These are phyloP conservation scores for Parnassius apollo DNA, from an alignment of 2,888 invertebrate species.

Conservation along the genomic window DNA sequence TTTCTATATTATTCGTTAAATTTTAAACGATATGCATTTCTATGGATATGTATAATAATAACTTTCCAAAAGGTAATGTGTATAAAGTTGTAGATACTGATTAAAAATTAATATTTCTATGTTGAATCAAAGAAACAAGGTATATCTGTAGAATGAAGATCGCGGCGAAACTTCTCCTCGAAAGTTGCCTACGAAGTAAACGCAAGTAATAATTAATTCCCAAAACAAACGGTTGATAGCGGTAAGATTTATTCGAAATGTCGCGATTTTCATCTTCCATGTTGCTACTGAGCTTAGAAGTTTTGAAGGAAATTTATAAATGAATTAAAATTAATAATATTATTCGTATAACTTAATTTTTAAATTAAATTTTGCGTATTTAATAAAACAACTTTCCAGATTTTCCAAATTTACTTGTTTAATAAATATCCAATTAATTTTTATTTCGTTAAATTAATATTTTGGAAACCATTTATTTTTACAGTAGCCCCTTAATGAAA, in stretches of 20 bases:
- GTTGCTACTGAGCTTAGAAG: slow-evolving; percentile 23
- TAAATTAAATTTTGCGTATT: no score
- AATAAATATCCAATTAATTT: no score
- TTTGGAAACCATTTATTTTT: no score
- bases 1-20: no score
- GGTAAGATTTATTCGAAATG: slow-evolving; percentile 59
- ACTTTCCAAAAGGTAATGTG: no score
- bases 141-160: slow-evolving; percentile 5
- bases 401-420: no score
- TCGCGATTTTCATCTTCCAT: slow-evolving; percentile 47
- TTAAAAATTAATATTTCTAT: slow-evolving; percentile 20
- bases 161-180: slow-evolving; percentile 16
- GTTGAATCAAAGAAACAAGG: slow-evolving; percentile 16
- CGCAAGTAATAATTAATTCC: slow-evolving; percentile 60
- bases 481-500: not conserved
- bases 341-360: no score
- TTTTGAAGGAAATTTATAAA: slow-evolving; percentile 1
- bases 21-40: no score
- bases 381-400: no score
- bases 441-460: no score
- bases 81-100: not conserved
- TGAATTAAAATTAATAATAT: not conserved
- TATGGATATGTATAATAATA: no score
- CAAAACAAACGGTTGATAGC: slow-evolving; percentile 55
- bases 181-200: slow-evolving; percentile 46